Conservation (phyloP, 2,113 vertebrate species). For the Macquaria ambigua region DNA sequence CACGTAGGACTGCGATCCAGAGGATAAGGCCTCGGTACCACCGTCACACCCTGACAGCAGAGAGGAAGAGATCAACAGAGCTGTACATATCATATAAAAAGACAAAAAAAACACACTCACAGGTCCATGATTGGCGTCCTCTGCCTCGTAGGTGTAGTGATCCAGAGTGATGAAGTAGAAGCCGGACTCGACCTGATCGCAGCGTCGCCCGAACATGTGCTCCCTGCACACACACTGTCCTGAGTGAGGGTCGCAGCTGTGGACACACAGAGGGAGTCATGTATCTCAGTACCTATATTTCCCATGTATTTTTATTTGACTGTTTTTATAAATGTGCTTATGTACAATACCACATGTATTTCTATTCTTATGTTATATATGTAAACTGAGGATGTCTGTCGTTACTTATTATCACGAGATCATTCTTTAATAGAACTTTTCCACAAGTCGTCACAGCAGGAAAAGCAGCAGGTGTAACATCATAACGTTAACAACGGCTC, state of each 20-base stretch:
- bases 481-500: too few species aligned
- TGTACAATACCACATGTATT: too few species aligned
- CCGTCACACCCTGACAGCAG: constrained; percentile 85
- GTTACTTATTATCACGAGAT: too few species aligned
- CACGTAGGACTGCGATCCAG: constrained; percentile 91
- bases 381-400: too few species aligned
- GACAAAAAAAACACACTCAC: constrained; percentile 82
- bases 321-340: too few species aligned
- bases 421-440: too few species aligned
- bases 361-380: too few species aligned
- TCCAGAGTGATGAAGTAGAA: constrained; percentile 95
- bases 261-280: background rate
- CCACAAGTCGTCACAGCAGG: too few species aligned
- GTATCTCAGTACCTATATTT: background rate
- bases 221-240: constrained; percentile 93
- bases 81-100: background rate
- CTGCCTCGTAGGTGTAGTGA: constrained; percentile 96
- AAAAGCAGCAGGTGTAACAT: too few species aligned
- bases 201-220: constrained; percentile 93
- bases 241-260: constrained; percentile 89
- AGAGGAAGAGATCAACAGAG: background rate
- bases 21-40: constrained; percentile 88
- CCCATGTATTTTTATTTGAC: background rate
- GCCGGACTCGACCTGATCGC: constrained; percentile 90
- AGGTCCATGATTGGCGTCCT: constrained; percentile 90